Evolutionary conservation across 2,888 invertebrate species (phyloP).

Genomic region (Serrognathus titanus): DNA sequence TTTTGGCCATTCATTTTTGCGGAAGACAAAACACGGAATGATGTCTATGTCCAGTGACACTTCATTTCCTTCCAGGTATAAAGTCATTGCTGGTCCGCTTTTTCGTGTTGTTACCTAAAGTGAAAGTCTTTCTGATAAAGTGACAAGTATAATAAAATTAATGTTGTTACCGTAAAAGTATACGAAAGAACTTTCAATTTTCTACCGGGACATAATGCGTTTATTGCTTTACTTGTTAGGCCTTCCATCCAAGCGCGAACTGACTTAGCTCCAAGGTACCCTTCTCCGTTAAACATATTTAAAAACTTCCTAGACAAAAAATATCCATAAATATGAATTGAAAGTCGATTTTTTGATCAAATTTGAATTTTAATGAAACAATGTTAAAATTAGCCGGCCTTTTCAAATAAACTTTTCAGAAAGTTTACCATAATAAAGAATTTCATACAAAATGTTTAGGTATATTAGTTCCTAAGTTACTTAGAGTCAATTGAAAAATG

Average conservation of each 20-base stretch:
- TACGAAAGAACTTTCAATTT: too few relatives aligned
- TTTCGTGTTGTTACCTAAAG: constrained; percentile 47
- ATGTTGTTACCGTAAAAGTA: too few relatives aligned
- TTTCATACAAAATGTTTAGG: too few relatives aligned
- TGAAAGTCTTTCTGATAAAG: not conserved
- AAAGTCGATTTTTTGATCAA: too few relatives aligned
- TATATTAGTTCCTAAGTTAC: too few relatives aligned
- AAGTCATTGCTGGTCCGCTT: constrained; percentile 57
- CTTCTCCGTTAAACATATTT: constrained; percentile 41
- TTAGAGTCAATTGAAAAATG: too few relatives aligned
- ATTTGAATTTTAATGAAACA: too few relatives aligned
- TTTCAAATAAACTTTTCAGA: too few relatives aligned
- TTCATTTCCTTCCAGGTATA: constrained; percentile 42
- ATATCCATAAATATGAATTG: not conserved
- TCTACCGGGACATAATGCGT: constrained; percentile 33
- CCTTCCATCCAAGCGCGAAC: constrained; percentile 57
- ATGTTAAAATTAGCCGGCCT: too few relatives aligned
- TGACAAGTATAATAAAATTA: too few relatives aligned
- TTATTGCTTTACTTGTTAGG: constrained; percentile 49
- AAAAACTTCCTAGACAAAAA: constrained; percentile 19
- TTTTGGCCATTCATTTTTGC: constrained; percentile 35
- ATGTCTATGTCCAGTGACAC: constrained; percentile 52
- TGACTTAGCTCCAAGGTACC: constrained; percentile 48
- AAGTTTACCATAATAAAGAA: too few relatives aligned
- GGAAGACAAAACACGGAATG: constrained; percentile 40